A percentile compares a stretch with the other conserved stretches of the same genome.
phyloP scores from a whole-genome alignment of 2,113 vertebrate genomes.

The Hemiscyllium ocellatum region DNA sequence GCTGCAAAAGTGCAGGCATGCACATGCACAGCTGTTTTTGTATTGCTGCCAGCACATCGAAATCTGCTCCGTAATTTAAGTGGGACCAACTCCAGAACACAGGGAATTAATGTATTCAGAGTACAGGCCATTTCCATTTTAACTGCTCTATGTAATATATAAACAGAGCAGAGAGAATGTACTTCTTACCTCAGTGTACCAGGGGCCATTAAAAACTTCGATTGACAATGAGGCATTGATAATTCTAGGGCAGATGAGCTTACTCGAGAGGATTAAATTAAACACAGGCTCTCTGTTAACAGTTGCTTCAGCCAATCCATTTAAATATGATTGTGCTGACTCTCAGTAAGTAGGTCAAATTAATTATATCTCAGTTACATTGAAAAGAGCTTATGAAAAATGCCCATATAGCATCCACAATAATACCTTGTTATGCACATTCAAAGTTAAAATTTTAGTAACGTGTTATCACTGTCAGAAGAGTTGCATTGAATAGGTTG shows the following conservation, averaged over 20 bases:
- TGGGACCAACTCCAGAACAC: not conserved
- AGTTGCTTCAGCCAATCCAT: constrained; percentile 44
- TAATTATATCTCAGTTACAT: constrained; percentile 40
- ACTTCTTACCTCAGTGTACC: constrained; percentile 7
- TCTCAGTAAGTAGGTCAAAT: constrained; percentile 45
- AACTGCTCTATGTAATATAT: not conserved
- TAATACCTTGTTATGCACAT: not conserved
- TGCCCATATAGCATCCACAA: not conserved
- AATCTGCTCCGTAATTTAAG: not conserved
- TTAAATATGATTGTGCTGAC: constrained; percentile 43
- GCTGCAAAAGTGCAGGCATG: constrained; percentile 7
- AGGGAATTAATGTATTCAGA: not conserved
- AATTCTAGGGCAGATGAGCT: constrained; percentile 42
- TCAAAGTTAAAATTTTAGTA: constrained; percentile 12
- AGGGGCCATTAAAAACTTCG: constrained; percentile 51
- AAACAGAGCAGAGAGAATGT: constrained; percentile 14
- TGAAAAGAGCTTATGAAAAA: constrained; percentile 32
- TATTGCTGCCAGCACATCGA: not conserved
- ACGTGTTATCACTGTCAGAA: not conserved
- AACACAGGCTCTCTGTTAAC: constrained; percentile 48
- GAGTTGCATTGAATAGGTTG: not conserved
- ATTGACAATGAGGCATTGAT: constrained; percentile 49
- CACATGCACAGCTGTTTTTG: constrained; percentile 14
- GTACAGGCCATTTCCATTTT: not conserved
- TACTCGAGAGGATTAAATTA: constrained; percentile 50